These are phyloP conservation scores for Drosophila nigritarsus DNA, from an alignment of 2,888 invertebrate species.

Conservation along the genomic window DNA sequence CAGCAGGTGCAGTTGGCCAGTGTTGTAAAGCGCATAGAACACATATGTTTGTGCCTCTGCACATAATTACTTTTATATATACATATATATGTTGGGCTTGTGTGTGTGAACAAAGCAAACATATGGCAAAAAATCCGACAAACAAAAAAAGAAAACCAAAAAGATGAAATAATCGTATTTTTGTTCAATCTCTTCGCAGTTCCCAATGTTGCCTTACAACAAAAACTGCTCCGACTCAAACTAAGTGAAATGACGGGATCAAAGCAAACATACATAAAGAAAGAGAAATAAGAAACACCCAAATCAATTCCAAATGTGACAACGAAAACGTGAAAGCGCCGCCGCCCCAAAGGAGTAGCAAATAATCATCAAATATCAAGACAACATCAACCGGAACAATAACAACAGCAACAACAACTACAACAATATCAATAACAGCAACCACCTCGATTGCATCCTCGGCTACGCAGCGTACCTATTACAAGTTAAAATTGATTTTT, in stretches of 20 bases:
- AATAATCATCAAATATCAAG: constrained; percentile 32
- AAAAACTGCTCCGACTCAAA: constrained; percentile 16
- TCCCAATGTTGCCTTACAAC: constrained; percentile 31
- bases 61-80: not conserved
- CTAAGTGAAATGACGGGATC: constrained; percentile 30
- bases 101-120: constrained; percentile 57
- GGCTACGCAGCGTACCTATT: constrained; percentile 33
- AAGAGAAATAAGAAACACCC: constrained; percentile 10
- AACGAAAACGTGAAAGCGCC: constrained; percentile 51
- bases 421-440: constrained; percentile 5
- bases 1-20: constrained; percentile 70
- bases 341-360: constrained; percentile 54
- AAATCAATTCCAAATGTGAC: constrained; percentile 69
- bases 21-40: constrained; percentile 61
- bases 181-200: constrained; percentile 60
- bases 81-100: constrained; percentile 8
- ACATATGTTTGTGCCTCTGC: constrained; percentile 30
- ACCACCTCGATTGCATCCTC: not conserved
- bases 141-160: constrained; percentile 4
- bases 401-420: not conserved
- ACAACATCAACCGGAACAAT: not conserved
- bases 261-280: constrained; percentile 16
- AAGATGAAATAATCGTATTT: constrained; percentile 31
- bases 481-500: constrained; percentile 8
- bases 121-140: constrained; percentile 55